These are phyloP conservation scores for Papilio xuthus DNA, from an alignment of 1,140 invertebrate genomes.

Conservation along the genomic window DNA sequence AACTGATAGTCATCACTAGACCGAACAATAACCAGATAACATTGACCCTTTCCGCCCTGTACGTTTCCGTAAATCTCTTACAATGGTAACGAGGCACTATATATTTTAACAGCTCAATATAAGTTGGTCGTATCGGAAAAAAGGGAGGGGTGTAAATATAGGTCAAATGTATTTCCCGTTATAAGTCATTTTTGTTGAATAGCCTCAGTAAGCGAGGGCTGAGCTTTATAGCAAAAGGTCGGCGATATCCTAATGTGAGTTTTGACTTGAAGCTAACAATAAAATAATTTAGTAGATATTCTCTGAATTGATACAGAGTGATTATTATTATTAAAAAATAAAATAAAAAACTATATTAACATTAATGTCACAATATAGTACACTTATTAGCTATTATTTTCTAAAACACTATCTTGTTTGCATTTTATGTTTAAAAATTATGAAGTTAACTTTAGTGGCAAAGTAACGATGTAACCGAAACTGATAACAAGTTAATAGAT, in stretches of 20 bases:
- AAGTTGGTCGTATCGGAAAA: slow-evolving; percentile 46
- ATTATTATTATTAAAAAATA: too few species aligned
- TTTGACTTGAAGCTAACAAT: slow-evolving; percentile 38
- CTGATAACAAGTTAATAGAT: too few species aligned
- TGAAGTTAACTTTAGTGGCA: too few species aligned
- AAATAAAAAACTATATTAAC: too few species aligned
- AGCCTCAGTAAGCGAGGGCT: slow-evolving; percentile 61
- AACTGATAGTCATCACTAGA: slow-evolving; percentile 5
- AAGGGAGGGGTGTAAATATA: slow-evolving; percentile 60
- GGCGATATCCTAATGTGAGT: slow-evolving; percentile 58
- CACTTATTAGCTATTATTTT: too few species aligned
- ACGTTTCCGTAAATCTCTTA: neutral
- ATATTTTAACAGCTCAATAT: slow-evolving; percentile 45
- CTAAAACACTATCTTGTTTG: too few species aligned
- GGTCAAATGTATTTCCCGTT: slow-evolving; percentile 76
- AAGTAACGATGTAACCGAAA: too few species aligned
- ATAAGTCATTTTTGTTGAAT: slow-evolving; percentile 72
- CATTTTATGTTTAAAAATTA: too few species aligned
- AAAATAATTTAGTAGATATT: neutral
- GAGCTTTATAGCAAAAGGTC: slow-evolving; percentile 59
- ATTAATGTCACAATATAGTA: too few species aligned
- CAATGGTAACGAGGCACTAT: slow-evolving; percentile 32
- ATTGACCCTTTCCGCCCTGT: neutral
- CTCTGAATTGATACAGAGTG: neutral
- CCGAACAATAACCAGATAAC: slow-evolving; percentile 13